Conservation (phyloP, 1,140 invertebrate genomes). For the Caenorhabditis latens region DNA sequence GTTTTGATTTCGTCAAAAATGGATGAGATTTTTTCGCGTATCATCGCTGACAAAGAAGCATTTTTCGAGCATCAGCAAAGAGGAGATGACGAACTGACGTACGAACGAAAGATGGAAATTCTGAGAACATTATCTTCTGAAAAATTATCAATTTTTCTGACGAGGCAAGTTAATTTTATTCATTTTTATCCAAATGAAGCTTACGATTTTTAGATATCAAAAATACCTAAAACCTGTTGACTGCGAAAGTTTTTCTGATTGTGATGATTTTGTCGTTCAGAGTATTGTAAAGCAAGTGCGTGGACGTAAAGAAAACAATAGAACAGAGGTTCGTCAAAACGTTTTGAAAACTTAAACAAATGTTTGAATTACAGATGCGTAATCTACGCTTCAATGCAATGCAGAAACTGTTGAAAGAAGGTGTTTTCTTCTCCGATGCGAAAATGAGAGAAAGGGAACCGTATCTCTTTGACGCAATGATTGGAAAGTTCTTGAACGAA, state of each 20-base stretch:
- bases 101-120: conserved; percentile 66
- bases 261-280: conserved; percentile 46
- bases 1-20: not conserved
- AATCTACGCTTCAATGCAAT: conserved; percentile 88
- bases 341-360: conserved; percentile 27
- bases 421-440: conserved; percentile 88
- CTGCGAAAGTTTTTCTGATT: conserved; percentile 11
- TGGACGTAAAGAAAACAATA: not conserved
- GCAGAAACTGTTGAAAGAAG: conserved; percentile 83
- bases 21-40: conserved; percentile 34
- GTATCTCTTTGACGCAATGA: conserved; percentile 87
- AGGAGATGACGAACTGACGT: conserved; percentile 64
- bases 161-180: conserved; percentile 65
- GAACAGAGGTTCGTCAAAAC: conserved; percentile 17
- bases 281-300: conserved; percentile 16
- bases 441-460: conserved; percentile 94
- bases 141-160: conserved; percentile 70
- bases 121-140: conserved; percentile 65
- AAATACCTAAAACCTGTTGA: conserved; percentile 44
- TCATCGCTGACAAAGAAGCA: conserved; percentile 37
- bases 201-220: conserved; percentile 57
- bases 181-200: not conserved
- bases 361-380: conserved; percentile 80
- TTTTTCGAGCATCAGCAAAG: conserved; percentile 53
- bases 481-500: conserved; percentile 87